Evolutionary conservation across 2,797 vertebrate species (phyloP).

Genomic region (Hydrolagus colliei): DNA sequence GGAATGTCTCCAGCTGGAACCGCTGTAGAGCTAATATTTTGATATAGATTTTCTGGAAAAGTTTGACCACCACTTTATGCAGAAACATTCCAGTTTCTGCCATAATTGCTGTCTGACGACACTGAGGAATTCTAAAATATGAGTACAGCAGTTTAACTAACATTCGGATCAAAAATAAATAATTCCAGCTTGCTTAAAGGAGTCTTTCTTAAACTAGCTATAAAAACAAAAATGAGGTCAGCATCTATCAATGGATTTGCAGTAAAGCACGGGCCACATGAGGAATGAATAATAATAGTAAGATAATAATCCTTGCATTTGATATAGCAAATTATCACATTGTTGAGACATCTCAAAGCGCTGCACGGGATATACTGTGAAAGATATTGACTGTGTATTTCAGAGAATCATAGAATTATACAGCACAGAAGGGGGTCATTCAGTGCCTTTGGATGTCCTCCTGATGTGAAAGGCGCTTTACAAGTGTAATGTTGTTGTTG

Average conservation of each 20-base stretch:
- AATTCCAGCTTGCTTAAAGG: background rate
- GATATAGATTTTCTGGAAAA: background rate
- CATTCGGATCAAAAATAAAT: background rate
- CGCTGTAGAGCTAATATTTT: constrained; percentile 17
- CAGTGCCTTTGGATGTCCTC: no score
- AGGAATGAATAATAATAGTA: no score
- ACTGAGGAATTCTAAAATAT: background rate
- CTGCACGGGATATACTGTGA: no score
- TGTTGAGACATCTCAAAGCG: no score
- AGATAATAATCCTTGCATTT: no score
- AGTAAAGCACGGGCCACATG: background rate
- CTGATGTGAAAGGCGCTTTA: no score
- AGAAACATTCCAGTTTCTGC: background rate
- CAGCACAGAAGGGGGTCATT: no score
- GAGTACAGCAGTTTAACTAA: background rate
- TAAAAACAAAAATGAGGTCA: background rate
- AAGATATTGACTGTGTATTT: no score
- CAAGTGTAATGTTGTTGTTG: no score
- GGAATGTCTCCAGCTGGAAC: background rate
- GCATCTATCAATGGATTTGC: background rate
- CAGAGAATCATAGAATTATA: no score
- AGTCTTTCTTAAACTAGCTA: background rate
- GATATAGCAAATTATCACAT: no score
- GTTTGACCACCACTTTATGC: background rate
- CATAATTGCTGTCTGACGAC: background rate